A percentile compares a stretch with the other conserved stretches of the same genome.
Conservation (phyloP, 2,888 invertebrate species). For the Drepanosiphum platanoidis region DNA sequence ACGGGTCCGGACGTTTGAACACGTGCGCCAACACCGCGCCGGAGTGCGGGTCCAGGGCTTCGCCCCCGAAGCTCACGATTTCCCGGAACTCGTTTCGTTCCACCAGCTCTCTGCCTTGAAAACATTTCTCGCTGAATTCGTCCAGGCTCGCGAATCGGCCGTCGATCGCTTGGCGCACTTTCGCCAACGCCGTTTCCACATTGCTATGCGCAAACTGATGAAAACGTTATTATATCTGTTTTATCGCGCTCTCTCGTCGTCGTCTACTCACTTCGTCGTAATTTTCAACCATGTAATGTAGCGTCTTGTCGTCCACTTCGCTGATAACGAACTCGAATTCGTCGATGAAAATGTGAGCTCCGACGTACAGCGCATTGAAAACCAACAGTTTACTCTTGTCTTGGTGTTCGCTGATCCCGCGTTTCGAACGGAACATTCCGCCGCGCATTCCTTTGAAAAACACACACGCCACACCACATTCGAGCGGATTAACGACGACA, state of each 20-base stretch:
- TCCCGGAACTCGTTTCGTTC: conserved; percentile 25
- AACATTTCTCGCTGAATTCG: conserved; percentile 11
- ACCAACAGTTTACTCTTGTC: not conserved
- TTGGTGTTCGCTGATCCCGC: not conserved
- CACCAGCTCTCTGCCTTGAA: conserved; percentile 17
- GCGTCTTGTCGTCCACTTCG: conserved; percentile 32
- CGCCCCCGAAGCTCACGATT: not conserved
- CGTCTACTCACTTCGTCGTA: not conserved
- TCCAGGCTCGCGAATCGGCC: conserved; percentile 16
- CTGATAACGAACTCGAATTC: not conserved
- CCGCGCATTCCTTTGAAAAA: conserved; percentile 7
- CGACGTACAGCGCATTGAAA: conserved; percentile 19
- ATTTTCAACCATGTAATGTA: conserved; percentile 28
- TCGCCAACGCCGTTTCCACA: not conserved
- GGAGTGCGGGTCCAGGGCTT: not conserved
- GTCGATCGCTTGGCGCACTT: not conserved
- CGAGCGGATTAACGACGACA: not conserved
- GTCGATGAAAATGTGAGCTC: not conserved
- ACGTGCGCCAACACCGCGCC: conserved; percentile 3
- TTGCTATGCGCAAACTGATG: conserved; percentile 45
- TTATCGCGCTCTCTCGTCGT: not conserved
- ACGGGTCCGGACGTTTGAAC: conserved; percentile 24
- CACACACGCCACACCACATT: not conserved
- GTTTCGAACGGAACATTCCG: conserved; percentile 41
- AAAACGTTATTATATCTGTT: not conserved